phyloP scores from a whole-genome alignment of 2,113 vertebrate genomes.

The Mesoclemmys tuberculata region DNA sequence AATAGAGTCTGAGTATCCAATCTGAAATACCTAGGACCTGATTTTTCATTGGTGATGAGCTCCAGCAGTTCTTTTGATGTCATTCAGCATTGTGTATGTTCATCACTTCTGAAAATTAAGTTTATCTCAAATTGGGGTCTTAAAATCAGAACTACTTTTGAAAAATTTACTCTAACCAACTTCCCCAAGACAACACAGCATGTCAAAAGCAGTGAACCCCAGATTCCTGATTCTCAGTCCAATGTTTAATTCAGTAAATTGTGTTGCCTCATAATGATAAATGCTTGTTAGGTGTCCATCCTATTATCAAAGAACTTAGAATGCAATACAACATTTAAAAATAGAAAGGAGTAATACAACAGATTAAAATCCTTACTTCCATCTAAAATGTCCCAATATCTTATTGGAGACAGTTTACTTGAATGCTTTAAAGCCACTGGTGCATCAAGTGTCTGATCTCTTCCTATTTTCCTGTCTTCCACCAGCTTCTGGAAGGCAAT shows the following conservation, averaged over 20 bases:
- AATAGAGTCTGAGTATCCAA: background rate
- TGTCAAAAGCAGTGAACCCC: background rate
- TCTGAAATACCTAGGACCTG: background rate
- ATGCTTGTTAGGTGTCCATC: background rate
- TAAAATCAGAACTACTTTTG: background rate
- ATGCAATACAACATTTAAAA: background rate
- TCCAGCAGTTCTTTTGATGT: background rate
- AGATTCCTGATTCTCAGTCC: background rate
- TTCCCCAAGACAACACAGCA: background rate
- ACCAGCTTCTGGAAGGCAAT: background rate
- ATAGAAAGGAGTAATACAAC: background rate
- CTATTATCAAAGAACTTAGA: background rate
- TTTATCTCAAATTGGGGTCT: background rate
- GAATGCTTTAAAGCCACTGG: background rate
- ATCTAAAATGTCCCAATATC: background rate
- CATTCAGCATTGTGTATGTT: background rate
- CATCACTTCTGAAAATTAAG: background rate
- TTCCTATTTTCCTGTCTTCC: background rate
- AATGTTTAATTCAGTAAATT: no score
- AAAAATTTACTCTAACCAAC: background rate
- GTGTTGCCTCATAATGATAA: no score
- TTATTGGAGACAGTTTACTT: background rate
- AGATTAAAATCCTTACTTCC: no score
- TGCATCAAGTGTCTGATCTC: accelerated
- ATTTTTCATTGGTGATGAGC: background rate